Evolutionary conservation across 2,797 vertebrate species (phyloP).

Genomic region (Melanotaenia pygmaea): DNA sequence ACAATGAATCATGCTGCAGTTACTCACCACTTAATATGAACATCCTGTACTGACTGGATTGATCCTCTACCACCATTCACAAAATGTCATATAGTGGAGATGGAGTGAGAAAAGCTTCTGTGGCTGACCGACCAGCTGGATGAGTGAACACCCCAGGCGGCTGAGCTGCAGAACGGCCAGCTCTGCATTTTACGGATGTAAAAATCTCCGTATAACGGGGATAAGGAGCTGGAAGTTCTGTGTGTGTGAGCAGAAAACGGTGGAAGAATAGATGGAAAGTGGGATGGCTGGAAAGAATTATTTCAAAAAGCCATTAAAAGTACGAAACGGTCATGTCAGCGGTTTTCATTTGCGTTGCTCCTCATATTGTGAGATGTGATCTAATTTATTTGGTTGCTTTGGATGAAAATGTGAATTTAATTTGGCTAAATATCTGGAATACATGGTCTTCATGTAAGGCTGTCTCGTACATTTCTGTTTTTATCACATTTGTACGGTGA

Average conservation of each 20-base stretch:
- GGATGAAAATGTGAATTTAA: conserved; percentile 11
- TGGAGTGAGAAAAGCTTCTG: conserved; percentile 57
- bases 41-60: conserved; percentile 78
- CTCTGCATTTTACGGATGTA: conserved; percentile 63
- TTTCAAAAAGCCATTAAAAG: conserved; percentile 54
- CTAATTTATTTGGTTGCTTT: conserved; percentile 12
- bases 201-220: conserved; percentile 53
- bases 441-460: neutral
- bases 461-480: neutral
- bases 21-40: conserved; percentile 81
- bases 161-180: conserved; percentile 62
- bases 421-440: conserved; percentile 13
- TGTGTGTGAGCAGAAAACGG: conserved; percentile 25
- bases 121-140: conserved; percentile 61
- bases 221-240: conserved; percentile 55
- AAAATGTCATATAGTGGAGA: conserved; percentile 73
- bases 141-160: conserved; percentile 66
- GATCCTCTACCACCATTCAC: conserved; percentile 78
- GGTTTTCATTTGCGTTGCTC: conserved; percentile 53
- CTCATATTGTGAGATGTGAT: conserved; percentile 42
- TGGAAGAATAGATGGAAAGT: conserved; percentile 22
- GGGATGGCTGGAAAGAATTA: conserved; percentile 34
- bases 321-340: conserved; percentile 48
- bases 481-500: conserved; percentile 1
- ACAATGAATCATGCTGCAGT: conserved; percentile 79